Evolutionary conservation across 1,140 invertebrate species (phyloP).

Genomic region (Penaeus vannamei): DNA sequence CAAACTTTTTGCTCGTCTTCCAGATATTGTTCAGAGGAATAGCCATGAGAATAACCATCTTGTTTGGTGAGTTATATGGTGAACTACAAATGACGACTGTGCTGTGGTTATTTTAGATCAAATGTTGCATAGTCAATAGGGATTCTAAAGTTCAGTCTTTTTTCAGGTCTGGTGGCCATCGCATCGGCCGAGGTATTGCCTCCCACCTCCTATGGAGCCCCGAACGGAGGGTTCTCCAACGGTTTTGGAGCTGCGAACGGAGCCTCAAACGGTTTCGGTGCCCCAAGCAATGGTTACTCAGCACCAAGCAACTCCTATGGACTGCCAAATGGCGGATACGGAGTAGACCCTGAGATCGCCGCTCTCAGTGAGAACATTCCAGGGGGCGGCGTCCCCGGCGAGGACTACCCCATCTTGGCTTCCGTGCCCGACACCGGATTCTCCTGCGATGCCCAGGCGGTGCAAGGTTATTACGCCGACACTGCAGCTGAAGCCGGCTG

Average conservation of each 20-base stretch:
- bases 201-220: constrained; percentile 1
- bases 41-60: too few species aligned
- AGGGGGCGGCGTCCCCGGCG: constrained; percentile 5
- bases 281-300: background rate
- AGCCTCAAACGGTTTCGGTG: background rate
- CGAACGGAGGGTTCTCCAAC: background rate
- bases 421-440: too few species aligned
- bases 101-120: background rate
- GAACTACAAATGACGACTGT: background rate
- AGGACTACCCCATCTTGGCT: too few species aligned
- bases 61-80: too few species aligned
- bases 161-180: background rate
- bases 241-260: background rate
- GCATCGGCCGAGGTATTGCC: background rate
- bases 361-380: background rate
- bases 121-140: background rate
- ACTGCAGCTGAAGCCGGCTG: too few species aligned
- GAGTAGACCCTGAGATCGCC: constrained; percentile 7
- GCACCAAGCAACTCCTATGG: background rate
- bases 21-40: too few species aligned
- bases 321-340: background rate
- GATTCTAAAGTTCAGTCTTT: too few species aligned
- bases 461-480: too few species aligned
- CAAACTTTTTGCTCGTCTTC: too few species aligned
- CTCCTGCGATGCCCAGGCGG: too few species aligned